Base-by-base conservation (phyloP, 2,113 vertebrate genomes). In the Podarcis muralis region DNA sequence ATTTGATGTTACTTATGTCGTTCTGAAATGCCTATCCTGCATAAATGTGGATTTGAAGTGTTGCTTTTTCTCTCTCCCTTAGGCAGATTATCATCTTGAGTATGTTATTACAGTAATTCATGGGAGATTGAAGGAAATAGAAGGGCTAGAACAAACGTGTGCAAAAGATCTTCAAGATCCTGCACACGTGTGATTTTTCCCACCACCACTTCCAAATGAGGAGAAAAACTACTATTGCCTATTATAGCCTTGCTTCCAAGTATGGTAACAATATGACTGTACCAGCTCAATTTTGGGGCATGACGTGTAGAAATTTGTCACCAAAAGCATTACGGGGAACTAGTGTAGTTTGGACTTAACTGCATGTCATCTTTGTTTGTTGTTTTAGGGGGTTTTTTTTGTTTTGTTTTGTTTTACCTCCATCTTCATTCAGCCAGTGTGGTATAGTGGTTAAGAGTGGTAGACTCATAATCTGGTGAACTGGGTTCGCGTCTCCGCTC, bases 1-100 rank as follows among this genome's bases (percentile, higher is more conserved):
- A 72, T 74, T 90, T 90, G 83, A 93, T 72, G 87, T 90, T 93
- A 71, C 77, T 91, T 85, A 87, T 37, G 16, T 89, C 57, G 83
- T 89, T 74, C n/a, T 20, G 86, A 94, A 87, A 85, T 86, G 15
- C 9, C 35, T 59, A 83, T 68, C 30, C 88, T 94, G 83, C 84
- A 92, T 82, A 22, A 87, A 30, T 32, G 40, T 32, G 89, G 74
- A 90, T 77, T 81, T 90, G 62, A 91, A 89, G 48, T 1, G 86
- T 43, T 78, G 2, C 89, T 82, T 86, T 81, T 90, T 35, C 8
- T 32, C 68, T 18, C 35, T 18, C 72, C 32, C 85, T 40, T 74
- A 37, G 43, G 3, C 87, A 88, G 66, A 88, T 75, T 74, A 59
- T 37, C 71, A 74, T 88, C 40, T 69, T 84, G 86, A 8, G 90